phyloP scores from a whole-genome alignment of 2,888 invertebrate genomes.

The Zygaena filipendulae region DNA sequence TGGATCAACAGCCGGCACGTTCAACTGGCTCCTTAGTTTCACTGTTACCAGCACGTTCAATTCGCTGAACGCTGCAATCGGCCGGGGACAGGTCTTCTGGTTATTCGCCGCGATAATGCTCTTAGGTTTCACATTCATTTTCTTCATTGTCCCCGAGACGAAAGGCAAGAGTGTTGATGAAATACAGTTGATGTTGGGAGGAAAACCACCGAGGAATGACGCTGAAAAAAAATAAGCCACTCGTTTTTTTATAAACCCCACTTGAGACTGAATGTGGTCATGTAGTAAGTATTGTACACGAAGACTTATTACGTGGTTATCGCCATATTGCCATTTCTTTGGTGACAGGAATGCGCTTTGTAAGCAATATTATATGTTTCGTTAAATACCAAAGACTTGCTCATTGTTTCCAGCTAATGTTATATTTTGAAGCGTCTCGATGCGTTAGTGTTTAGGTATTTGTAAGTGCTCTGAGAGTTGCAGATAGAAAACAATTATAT shows the following conservation, averaged over 20 bases:
- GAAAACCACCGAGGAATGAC: slow-evolving; percentile 25
- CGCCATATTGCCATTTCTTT: slow-evolving; percentile 17
- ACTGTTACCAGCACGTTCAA: slow-evolving; percentile 80
- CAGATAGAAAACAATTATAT: too few species aligned
- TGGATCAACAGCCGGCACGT: slow-evolving; percentile 80
- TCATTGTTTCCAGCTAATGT: slow-evolving; percentile 8
- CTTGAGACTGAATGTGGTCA: slow-evolving; percentile 39
- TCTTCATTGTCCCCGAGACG: slow-evolving; percentile 74
- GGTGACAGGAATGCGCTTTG: slow-evolving; percentile 23
- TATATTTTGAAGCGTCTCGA: slow-evolving; percentile 16
- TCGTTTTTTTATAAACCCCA: too few species aligned
- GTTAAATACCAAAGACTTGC: slow-evolving; percentile 41
- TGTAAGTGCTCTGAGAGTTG: too few species aligned
- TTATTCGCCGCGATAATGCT: slow-evolving; percentile 76
- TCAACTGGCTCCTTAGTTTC: slow-evolving; percentile 86
- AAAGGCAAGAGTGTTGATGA: slow-evolving; percentile 78
- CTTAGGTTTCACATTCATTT: slow-evolving; percentile 74
- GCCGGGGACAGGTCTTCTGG: slow-evolving; percentile 77
- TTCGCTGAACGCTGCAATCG: slow-evolving; percentile 65
- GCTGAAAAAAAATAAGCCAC: slow-evolving; percentile 40
- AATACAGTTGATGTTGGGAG: slow-evolving; percentile 66
- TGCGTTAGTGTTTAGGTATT: slow-evolving; percentile 14
- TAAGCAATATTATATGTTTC: slow-evolving; percentile 24
- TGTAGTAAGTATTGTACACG: slow-evolving; percentile 29
- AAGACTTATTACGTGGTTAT: slow-evolving; percentile 21